A percentile compares a stretch with the other conserved stretches of the same genome.
phyloP scores from a whole-genome alignment of 2,113 vertebrate genomes.

The Ciconia maguari region DNA sequence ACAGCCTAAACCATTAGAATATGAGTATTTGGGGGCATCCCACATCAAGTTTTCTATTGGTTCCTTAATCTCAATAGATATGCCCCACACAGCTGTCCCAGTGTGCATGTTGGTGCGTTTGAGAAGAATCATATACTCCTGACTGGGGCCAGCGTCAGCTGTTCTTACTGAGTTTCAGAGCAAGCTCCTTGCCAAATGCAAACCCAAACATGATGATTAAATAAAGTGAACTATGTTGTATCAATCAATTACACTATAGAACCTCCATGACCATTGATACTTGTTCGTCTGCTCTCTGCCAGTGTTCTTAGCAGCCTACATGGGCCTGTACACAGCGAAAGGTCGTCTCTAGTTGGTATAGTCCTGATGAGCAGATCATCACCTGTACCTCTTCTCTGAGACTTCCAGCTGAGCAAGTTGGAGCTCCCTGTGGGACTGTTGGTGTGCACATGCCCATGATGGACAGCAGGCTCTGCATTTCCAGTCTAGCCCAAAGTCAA shows the following conservation, averaged over 20 bases:
- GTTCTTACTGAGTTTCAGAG: background rate
- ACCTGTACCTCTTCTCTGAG: background rate
- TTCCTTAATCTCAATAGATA: background rate
- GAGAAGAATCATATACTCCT: background rate
- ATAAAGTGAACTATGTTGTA: background rate
- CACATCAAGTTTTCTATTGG: background rate
- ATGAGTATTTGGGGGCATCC: background rate
- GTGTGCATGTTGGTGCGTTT: background rate
- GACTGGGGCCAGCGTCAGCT: background rate
- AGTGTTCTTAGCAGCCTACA: background rate
- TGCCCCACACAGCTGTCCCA: background rate
- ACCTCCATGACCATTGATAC: background rate
- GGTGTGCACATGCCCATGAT: background rate
- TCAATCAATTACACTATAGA: background rate
- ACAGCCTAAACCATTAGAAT: background rate
- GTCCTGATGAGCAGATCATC: background rate
- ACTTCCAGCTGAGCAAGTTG: background rate
- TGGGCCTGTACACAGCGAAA: background rate
- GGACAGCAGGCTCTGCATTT: background rate
- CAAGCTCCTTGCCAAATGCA: background rate
- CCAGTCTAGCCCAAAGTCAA: background rate
- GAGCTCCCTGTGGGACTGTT: background rate
- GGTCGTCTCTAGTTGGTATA: too few species aligned
- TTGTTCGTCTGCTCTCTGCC: background rate
- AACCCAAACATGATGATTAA: background rate